A percentile compares a stretch with the other conserved stretches of the same genome.
phyloP scores from a whole-genome alignment of 2,797 vertebrate genomes.

The Hoplostethus mediterraneus region DNA sequence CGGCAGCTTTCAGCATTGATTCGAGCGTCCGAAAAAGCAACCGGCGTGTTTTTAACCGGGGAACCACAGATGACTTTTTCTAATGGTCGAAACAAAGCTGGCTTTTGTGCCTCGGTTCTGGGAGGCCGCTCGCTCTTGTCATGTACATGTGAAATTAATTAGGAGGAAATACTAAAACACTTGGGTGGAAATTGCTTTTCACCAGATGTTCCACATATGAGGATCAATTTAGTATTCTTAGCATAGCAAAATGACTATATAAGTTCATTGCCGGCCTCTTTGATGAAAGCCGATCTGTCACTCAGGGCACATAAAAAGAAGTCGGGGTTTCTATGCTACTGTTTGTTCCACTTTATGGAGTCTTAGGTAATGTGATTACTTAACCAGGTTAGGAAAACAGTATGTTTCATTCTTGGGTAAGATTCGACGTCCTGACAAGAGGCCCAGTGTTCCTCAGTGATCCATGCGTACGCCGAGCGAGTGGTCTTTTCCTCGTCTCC shows the following conservation, averaged over 20 bases:
- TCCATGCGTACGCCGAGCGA: constrained; percentile 75
- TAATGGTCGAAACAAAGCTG: constrained; percentile 84
- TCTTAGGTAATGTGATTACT: constrained; percentile 89
- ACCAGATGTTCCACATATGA: constrained; percentile 89
- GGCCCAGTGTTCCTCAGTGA: constrained; percentile 83
- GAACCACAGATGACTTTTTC: constrained; percentile 79
- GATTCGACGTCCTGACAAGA: constrained; percentile 82
- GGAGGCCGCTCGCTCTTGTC: constrained; percentile 86
- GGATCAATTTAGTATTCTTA: constrained; percentile 86
- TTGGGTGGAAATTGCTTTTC: constrained; percentile 90
- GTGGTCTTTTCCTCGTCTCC: constrained; percentile 71
- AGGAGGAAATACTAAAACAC: constrained; percentile 91
- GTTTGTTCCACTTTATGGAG: constrained; percentile 87
- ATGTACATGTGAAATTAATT: constrained; percentile 92
- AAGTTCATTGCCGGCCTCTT: constrained; percentile 76
- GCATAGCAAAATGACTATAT: constrained; percentile 81
- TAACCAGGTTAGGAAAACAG: constrained; percentile 89
- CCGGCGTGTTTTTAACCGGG: constrained; percentile 62
- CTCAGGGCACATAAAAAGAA: constrained; percentile 83
- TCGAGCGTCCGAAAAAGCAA: constrained; percentile 56
- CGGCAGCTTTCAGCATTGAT: constrained; percentile 69
- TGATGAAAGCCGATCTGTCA: constrained; percentile 88
- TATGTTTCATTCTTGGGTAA: constrained; percentile 84
- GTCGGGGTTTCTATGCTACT: constrained; percentile 82
- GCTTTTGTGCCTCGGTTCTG: constrained; percentile 86